Base-by-base conservation (phyloP, 2,888 invertebrate genomes). In the Parthenolecanium corni region DNA sequence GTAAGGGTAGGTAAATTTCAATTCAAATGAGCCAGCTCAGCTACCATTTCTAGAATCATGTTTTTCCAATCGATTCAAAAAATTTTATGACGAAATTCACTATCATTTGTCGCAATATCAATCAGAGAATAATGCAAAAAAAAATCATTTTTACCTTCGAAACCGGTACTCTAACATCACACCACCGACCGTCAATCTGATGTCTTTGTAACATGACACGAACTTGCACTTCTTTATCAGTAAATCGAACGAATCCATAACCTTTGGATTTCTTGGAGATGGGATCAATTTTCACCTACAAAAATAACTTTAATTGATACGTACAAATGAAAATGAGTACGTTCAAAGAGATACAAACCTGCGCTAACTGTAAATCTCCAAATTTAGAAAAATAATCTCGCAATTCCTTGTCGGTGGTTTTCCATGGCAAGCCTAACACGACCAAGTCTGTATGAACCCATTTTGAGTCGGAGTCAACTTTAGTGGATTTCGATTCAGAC, bases 121-220 rank as follows among this genome's bases (percentile, higher is more conserved):
- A 14, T 38, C 9, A 38, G 14, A 38, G 14, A 38, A 11, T 2
- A 16, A 14, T 18, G n/a, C 1, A 46, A 20, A 46, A 2, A 4
- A 11, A 46, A 14, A 52, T 14, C 31, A 31, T 6, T 66, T 70
- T 70, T 71, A 83, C 84, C 80, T 92, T 93, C 4, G 91, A 95
- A 76, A 95, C 94, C 31, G 97, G 97, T 71, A 98, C 90, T 75
- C 95, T 92, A 1, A 97, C 96, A 77, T 97, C 96, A 73, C 97
- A 97, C 90, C 94, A 93, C 67, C 98, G 80, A 0, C 95, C 95
- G 75, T 96, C 97, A 70, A 98, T 96, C 77, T 94, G 88, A 74
- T 96, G 95, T 64, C 95, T 81, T 72, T 93, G 91, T 16, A 93
- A 86, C 66, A 98, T 80, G 38, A 95, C 96, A 72, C 93, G 82